A percentile compares a stretch with the other conserved stretches of the same genome.
These are phyloP conservation scores for Nyctalus aviator DNA, from an alignment of 2,797 vertebrate species.

Conservation along the genomic window DNA sequence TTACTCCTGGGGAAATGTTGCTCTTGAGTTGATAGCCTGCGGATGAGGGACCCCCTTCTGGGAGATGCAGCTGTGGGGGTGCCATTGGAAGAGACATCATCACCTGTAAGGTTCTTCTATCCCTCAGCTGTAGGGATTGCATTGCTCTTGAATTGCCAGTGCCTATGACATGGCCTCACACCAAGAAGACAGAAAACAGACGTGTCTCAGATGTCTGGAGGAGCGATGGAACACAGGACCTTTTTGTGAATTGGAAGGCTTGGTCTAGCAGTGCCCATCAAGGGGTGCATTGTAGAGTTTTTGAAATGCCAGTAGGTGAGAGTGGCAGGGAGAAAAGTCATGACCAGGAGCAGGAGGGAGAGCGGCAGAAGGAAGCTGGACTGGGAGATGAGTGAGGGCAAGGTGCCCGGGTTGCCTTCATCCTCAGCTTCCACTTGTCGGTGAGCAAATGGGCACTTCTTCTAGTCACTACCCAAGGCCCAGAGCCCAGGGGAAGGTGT, in stretches of 20 bases:
- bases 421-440: neutral
- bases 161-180: neutral
- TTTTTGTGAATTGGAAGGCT: neutral
- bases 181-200: slow-evolving; percentile 7
- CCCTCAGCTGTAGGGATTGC: neutral
- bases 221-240: neutral
- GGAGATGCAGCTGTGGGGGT: neutral
- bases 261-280: neutral
- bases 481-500: neutral
- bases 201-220: neutral
- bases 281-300: neutral
- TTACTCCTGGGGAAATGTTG: neutral
- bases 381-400: neutral
- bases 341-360: neutral
- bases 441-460: neutral
- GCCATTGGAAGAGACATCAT: neutral
- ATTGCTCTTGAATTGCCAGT: neutral
- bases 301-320: neutral
- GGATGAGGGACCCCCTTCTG: neutral
- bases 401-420: neutral
- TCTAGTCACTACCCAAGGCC: neutral
- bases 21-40: neutral
- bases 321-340: neutral
- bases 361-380: neutral
- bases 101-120: neutral